Evolutionary conservation across 1,140 invertebrate genomes (phyloP).

Genomic region (Drosophila murphyi): DNA sequence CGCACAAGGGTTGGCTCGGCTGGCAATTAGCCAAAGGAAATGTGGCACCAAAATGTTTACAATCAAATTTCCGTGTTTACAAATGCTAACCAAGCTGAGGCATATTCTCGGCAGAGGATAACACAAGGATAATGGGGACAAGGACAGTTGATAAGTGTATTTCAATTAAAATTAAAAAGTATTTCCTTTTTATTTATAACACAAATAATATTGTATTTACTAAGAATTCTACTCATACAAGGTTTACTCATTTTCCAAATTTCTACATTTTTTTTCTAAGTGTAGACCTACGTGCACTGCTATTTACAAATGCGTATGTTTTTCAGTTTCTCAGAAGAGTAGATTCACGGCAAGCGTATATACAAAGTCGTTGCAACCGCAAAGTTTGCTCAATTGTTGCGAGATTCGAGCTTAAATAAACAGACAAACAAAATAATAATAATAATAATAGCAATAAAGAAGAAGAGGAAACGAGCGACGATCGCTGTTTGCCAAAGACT

Average conservation of each 20-base stretch:
- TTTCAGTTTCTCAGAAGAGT: not conserved
- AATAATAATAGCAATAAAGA: not conserved
- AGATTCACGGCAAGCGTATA: not conserved
- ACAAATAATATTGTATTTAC: too few relatives aligned
- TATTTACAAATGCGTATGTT: not conserved
- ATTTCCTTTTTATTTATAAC: too few relatives aligned
- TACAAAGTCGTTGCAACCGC: not conserved
- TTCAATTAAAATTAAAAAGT: too few relatives aligned
- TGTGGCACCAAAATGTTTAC: slow-evolving; percentile 18
- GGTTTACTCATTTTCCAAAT: too few relatives aligned
- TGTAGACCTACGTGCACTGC: too few relatives aligned
- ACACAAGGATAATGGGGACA: too few relatives aligned
- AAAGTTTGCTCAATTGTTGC: slow-evolving; percentile 30
- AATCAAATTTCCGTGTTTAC: slow-evolving; percentile 16
- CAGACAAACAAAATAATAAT: slow-evolving; percentile 8
- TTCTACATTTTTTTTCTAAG: too few relatives aligned
- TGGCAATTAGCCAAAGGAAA: slow-evolving; percentile 25
- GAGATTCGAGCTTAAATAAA: slow-evolving; percentile 32
- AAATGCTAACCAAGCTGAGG: not conserved
- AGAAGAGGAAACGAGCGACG: not conserved
- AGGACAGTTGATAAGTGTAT: too few relatives aligned
- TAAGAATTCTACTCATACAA: too few relatives aligned
- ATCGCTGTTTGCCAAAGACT: slow-evolving; percentile 40
- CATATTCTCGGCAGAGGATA: not conserved
- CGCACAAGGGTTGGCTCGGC: not conserved